Conservation (phyloP, 2,797 vertebrate species). For the Coreius guichenoti region DNA sequence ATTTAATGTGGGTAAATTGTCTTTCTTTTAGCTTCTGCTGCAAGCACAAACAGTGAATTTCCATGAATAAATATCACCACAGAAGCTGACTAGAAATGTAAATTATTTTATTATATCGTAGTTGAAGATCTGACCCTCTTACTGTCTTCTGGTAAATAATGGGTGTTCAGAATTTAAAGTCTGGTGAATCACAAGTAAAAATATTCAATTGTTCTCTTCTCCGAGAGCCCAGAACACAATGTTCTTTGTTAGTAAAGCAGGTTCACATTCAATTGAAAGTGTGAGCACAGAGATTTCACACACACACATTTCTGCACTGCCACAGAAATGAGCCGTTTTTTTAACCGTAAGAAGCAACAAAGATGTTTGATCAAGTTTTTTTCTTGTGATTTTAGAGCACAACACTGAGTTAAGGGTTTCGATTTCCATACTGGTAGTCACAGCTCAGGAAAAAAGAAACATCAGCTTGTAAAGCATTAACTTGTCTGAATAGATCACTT, state of each 20-base stretch:
- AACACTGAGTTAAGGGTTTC: background rate
- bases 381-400: background rate
- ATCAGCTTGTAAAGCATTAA: background rate
- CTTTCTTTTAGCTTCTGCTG: background rate
- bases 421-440: background rate
- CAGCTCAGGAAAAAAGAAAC: background rate
- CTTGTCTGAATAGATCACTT: background rate
- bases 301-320: background rate
- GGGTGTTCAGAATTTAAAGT: slow-evolving; percentile 83
- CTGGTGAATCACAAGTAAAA: background rate
- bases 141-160: background rate
- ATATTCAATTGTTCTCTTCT: background rate
- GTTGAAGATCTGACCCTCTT: slow-evolving; percentile 12
- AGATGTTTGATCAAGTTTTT: background rate
- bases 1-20: background rate
- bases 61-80: background rate
- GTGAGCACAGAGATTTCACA: background rate
- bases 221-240: background rate
- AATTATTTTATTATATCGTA: background rate
- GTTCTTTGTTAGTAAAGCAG: background rate
- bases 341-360: background rate
- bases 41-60: background rate
- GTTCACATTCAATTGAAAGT: background rate
- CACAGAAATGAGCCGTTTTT: background rate
- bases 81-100: background rate